Evolutionary conservation across 1,140 invertebrate species (phyloP).

Genomic region (Pseudachorutes palmiensis): DNA sequence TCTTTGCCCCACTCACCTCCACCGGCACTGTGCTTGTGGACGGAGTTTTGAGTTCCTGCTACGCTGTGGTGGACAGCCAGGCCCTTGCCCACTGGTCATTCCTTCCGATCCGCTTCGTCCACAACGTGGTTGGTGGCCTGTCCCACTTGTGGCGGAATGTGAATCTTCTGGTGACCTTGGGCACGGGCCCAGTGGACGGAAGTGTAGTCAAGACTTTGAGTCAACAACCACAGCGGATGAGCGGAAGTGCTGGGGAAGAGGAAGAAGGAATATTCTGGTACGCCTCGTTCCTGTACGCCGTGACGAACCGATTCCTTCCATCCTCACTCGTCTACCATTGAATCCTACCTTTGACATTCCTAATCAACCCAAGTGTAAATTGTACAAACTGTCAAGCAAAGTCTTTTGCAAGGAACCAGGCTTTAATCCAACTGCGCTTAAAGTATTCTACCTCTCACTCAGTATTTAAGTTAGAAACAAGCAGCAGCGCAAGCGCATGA

Average conservation of each 20-base stretch:
- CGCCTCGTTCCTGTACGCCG: constrained; percentile 62
- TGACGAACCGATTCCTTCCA: constrained; percentile 62
- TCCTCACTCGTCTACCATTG: constrained; percentile 38
- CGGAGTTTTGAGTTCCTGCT: constrained; percentile 85
- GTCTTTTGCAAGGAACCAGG: too few species aligned
- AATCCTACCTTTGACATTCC: too few species aligned
- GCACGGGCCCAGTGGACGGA: constrained; percentile 32
- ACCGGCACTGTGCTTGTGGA: constrained; percentile 84
- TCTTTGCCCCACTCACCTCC: constrained; percentile 80
- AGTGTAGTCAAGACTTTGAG: neutral
- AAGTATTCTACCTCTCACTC: too few species aligned
- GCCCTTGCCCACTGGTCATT: constrained; percentile 73
- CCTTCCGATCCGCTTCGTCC: constrained; percentile 60
- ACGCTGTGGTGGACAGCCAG: constrained; percentile 80
- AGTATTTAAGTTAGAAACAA: too few species aligned
- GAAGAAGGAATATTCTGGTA: constrained; percentile 73
- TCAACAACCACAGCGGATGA: constrained; percentile 3
- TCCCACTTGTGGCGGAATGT: constrained; percentile 33
- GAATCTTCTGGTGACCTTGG: constrained; percentile 29
- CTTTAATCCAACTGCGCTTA: too few species aligned
- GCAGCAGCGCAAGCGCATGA: too few species aligned
- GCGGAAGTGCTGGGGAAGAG: neutral
- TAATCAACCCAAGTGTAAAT: too few species aligned
- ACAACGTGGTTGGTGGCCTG: constrained; percentile 41
- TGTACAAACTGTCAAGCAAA: too few species aligned